Evolutionary conservation across 2,888 invertebrate genomes (phyloP).

Genomic region (Taphrorychus bicolor): DNA sequence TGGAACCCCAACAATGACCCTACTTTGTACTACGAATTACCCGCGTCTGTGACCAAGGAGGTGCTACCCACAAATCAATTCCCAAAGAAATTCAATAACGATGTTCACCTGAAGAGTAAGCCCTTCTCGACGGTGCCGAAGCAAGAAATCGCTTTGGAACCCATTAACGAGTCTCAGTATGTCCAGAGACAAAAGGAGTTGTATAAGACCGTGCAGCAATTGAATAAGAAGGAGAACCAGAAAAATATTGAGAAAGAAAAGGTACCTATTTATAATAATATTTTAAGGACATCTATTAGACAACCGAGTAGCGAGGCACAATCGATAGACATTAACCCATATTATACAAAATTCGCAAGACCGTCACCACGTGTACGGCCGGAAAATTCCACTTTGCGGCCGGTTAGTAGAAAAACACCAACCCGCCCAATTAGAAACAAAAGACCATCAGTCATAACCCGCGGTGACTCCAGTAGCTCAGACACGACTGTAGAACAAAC

Average conservation of each 20-base stretch:
- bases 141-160: constrained; percentile 59
- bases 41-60: constrained; percentile 56
- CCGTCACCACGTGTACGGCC: too few relatives aligned
- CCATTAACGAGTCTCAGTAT: constrained; percentile 59
- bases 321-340: constrained; percentile 16
- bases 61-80: constrained; percentile 64
- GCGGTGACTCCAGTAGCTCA: constrained; percentile 18
- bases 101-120: constrained; percentile 58
- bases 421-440: background rate
- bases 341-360: constrained; percentile 10
- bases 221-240: constrained; percentile 64
- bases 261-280: constrained; percentile 44
- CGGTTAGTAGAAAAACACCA: background rate
- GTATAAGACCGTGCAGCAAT: constrained; percentile 56
- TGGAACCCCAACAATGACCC: constrained; percentile 59
- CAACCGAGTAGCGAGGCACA: background rate
- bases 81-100: constrained; percentile 67
- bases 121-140: constrained; percentile 57
- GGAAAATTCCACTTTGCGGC: background rate
- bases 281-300: background rate
- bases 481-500: constrained; percentile 22
- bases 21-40: constrained; percentile 56
- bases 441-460: constrained; percentile 3
- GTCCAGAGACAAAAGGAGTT: constrained; percentile 53
- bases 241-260: constrained; percentile 59